These are phyloP conservation scores for Brachionus paranguensis DNA, from an alignment of 1,140 invertebrate genomes.

Conservation along the genomic window DNA sequence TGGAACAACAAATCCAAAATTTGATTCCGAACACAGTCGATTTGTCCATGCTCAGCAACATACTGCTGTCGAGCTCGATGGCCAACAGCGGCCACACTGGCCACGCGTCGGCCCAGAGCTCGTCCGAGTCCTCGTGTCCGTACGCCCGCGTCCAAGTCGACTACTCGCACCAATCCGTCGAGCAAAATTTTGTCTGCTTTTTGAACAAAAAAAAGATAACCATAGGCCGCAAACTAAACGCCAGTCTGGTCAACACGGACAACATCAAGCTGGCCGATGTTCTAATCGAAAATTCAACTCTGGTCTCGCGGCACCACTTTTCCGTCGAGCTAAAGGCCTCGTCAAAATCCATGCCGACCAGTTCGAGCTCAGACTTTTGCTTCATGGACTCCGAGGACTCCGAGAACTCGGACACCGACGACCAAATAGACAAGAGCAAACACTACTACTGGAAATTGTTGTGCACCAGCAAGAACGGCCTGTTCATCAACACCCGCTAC, in stretches of 20 bases:
- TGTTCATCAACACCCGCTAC: conserved; percentile 25
- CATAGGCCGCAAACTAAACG: not conserved
- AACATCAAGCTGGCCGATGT: conserved; percentile 2
- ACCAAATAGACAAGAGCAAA: not conserved
- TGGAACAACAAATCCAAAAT: not conserved
- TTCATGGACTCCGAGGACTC: not conserved
- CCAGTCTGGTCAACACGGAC: not conserved
- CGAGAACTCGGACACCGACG: not conserved
- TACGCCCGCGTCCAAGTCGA: not conserved
- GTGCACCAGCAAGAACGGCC: conserved; percentile 37
- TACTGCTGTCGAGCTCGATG: not conserved
- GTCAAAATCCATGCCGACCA: not conserved
- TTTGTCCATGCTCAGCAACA: not conserved
- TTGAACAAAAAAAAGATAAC: conserved; percentile 22
- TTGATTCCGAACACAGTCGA: not conserved
- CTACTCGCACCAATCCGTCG: not conserved
- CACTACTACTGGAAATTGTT: conserved; percentile 2
- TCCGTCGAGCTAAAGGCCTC: not conserved
- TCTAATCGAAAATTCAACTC: conserved; percentile 25
- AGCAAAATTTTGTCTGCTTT: conserved; percentile 28
- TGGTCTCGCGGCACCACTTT: conserved; percentile 32
- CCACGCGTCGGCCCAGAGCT: not conserved
- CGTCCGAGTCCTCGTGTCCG: not conserved
- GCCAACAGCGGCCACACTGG: not conserved
- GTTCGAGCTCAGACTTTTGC: not conserved